Conservation (phyloP, 2,113 vertebrate species). For the Leucosticte australis region DNA sequence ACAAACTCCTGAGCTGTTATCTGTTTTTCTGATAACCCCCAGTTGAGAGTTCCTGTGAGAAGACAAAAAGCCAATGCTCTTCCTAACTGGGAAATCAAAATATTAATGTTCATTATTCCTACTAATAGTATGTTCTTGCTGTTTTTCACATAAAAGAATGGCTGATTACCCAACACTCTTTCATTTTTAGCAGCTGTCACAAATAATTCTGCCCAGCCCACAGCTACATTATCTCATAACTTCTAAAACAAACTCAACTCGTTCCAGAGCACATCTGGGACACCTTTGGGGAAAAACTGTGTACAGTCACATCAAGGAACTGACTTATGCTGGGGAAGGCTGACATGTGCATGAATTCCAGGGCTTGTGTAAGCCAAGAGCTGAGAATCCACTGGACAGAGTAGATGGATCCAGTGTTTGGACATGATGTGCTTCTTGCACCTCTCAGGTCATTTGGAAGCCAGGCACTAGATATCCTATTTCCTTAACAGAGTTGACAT, state of each 20-base stretch:
- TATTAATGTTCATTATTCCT: background rate
- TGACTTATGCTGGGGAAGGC: background rate
- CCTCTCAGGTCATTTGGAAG: background rate
- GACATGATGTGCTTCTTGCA: background rate
- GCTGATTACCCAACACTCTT: background rate
- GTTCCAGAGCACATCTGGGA: background rate
- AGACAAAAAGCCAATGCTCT: background rate
- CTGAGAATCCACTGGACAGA: background rate
- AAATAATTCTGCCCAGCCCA: background rate
- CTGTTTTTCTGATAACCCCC: background rate
- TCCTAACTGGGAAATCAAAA: background rate
- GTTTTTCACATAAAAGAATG: background rate
- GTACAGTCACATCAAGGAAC: background rate
- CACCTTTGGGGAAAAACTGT: background rate
- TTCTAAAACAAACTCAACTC: background rate
- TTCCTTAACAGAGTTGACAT: background rate
- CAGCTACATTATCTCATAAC: background rate
- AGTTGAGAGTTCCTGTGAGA: background rate
- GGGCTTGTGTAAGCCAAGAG: background rate
- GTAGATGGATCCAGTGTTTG: background rate
- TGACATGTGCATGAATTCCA: background rate
- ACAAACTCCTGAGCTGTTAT: background rate
- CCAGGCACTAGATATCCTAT: background rate
- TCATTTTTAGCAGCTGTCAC: background rate
- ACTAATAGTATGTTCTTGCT: background rate